Base-by-base conservation (phyloP, 1,140 invertebrate genomes). In the Halictus rubicundus region DNA sequence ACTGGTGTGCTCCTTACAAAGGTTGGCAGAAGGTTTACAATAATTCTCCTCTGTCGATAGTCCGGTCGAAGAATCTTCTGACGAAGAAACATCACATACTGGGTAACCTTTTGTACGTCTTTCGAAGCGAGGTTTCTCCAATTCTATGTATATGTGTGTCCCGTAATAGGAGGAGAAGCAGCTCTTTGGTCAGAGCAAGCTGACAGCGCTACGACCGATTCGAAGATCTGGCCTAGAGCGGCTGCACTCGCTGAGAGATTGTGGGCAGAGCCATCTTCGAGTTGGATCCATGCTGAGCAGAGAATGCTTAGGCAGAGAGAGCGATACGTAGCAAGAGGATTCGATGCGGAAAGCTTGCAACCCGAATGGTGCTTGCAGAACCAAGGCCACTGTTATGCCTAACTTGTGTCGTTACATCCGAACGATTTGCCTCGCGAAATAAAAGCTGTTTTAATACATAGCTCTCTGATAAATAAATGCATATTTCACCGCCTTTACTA, bases 1-100 rank as follows among this genome's bases (percentile, higher is more conserved):
- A 97, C 89, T 97, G 97, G 97, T 98, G 97, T 90, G 95, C 96
- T 0, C 97, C 97, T 0, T 98, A 97, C 91, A 98, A 96, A 89
- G 96, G 96, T 5, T 98, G 97, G 97, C 97, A 98, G 91, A 96
- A 95, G 84, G 94, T 97, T 12, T 98, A 98, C 86, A 94, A 96
- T 9, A 97, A 97, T 90, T 95, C 95, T 82, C 95, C 96, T 1
- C 90, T 92, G 27, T 86, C 92, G 9, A 95, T 97, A 71, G 64
- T 89, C 14, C 83, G 68, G 25, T 80, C 71, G 21, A 87, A 92
- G 68, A 82, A 85, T 57, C 85, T 91, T 10, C 94, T 93, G 3
- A 89, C 92, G 4, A 93, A 95, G 76, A 91, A 90, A 6, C 81
- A 95, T 79, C 93, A 94, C 73, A 93, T 96, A 68, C 84, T 95